Conservation (phyloP, 2,888 invertebrate genomes). For the Mimachlamys varia region DNA sequence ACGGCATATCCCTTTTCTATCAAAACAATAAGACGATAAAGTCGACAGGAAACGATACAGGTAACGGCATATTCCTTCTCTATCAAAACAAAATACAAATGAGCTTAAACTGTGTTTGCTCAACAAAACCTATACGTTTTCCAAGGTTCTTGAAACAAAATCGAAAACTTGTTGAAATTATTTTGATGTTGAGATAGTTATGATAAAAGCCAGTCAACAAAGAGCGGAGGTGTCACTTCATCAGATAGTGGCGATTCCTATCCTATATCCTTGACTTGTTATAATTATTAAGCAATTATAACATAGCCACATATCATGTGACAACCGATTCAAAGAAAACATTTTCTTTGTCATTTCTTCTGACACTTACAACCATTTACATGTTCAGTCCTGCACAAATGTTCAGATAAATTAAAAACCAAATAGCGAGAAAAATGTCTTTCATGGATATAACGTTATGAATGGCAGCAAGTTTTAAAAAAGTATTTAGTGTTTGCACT, state of each 20-base stretch:
- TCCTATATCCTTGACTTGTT: not conserved
- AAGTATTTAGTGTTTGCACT: not conserved
- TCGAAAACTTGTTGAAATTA: not conserved
- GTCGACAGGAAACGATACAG: not conserved
- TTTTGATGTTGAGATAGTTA: conserved; percentile 1
- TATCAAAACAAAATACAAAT: not conserved
- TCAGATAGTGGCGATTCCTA: not conserved
- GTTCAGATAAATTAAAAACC: conserved; percentile 18
- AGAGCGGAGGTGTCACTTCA: not conserved
- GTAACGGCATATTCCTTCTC: not conserved
- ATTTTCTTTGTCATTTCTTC: conserved; percentile 3
- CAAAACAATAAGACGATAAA: conserved; percentile 1
- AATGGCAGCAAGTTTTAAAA: not conserved
- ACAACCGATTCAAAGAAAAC: not conserved
- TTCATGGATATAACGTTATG: not conserved
- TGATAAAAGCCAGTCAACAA: not conserved
- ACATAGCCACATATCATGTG: not conserved
- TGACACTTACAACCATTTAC: not conserved
- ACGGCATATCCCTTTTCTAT: too few relatives aligned
- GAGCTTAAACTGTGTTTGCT: not conserved
- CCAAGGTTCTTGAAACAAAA: not conserved
- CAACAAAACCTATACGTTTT: not conserved
- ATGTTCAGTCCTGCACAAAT: not conserved
- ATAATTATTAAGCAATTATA: conserved; percentile 12
- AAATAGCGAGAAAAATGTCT: not conserved